A percentile compares a stretch with the other conserved stretches of the same genome.
Evolutionary conservation across 2,888 invertebrate genomes (phyloP).

Genomic region (Zelleria hepariella): DNA sequence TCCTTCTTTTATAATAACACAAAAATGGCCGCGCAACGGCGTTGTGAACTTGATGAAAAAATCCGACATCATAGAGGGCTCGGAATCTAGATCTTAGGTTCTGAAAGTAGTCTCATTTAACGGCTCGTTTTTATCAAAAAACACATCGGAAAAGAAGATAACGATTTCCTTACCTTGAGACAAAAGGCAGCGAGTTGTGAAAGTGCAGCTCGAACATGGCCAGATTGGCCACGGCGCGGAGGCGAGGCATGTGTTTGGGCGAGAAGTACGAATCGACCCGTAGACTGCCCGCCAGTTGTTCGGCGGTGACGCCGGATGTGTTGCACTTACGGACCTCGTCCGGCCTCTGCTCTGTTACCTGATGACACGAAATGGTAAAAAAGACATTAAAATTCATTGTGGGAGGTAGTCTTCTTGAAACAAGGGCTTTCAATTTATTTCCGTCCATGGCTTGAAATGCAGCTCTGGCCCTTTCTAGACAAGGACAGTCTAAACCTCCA

Average conservation of each 20-base stretch:
- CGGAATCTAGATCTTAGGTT: too few species aligned
- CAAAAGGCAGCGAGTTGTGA: conserved; percentile 36
- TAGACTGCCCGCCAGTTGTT: conserved; percentile 46
- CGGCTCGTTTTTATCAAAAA: too few species aligned
- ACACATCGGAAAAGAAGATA: too few species aligned
- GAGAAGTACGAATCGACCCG: conserved; percentile 66
- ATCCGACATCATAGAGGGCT: too few species aligned
- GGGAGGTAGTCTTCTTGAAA: too few species aligned
- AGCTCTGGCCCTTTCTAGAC: too few species aligned
- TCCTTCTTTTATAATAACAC: neutral
- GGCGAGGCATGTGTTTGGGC: conserved; percentile 35
- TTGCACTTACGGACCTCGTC: neutral
- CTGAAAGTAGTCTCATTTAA: too few species aligned
- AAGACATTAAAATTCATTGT: too few species aligned
- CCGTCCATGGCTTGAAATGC: too few species aligned
- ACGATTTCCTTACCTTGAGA: conserved; percentile 29
- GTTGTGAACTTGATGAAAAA: neutral
- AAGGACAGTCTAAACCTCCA: too few species aligned
- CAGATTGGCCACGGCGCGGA: conserved; percentile 23
- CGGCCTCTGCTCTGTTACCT: neutral
- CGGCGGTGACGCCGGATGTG: conserved; percentile 26
- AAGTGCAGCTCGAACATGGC: conserved; percentile 27
- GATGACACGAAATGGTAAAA: too few species aligned
- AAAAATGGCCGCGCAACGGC: neutral
- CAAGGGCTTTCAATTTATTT: too few species aligned